Base-by-base conservation (phyloP, 1,140 invertebrate species). In the Bombus balteatus region DNA sequence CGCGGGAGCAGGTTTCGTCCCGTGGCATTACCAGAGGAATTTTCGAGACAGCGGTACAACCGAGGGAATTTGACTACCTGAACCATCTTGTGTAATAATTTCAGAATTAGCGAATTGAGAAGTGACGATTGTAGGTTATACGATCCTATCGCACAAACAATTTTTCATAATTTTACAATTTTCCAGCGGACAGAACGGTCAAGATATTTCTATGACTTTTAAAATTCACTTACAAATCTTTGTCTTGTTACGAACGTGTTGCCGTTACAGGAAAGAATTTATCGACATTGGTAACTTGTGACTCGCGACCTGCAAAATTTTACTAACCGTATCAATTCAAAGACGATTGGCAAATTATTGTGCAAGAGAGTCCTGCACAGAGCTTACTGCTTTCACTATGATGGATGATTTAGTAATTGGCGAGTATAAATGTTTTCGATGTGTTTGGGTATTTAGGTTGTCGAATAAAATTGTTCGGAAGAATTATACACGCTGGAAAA, bases 1-100 rank as follows among this genome's bases (percentile, higher is more conserved):
- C 66, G 70, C 10, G 80, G 32, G 37, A 62, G 57, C 75, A 59
- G 47, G 47, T 81, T 73, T 62, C 70, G 6, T n/a, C 28, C 15
- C 32, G 25, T 53, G n/a, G 66, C 10, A 22, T 81, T 70, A 57
- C 34, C 34, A 71, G n/a, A 71, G 18, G 66, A 81, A 41, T 59
- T 41, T 73, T 72, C 70, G 53, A 73, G 32, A 8, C 25, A 25
- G 32, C 32, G 15, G 13, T 25, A 4, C 10, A 25, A 76, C 43
- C 32, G 59, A 25, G 10, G 32, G 53, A 28, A 76, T 57, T 77
- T 39, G 32, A 37, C 47, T 75, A 37, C 32, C 47, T 39, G 41
- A 13, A 65, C n/a, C 28, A 13, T n/a, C 13, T 6, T 6, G 5
- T 6, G 5, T 34, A 13, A 12, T 62, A n/a, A 62, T 62, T 62